Evolutionary conservation across 2,888 invertebrate species (phyloP), one percentile per base, ranked within the genome.

Genomic region (Drosophila greeni): DNA sequence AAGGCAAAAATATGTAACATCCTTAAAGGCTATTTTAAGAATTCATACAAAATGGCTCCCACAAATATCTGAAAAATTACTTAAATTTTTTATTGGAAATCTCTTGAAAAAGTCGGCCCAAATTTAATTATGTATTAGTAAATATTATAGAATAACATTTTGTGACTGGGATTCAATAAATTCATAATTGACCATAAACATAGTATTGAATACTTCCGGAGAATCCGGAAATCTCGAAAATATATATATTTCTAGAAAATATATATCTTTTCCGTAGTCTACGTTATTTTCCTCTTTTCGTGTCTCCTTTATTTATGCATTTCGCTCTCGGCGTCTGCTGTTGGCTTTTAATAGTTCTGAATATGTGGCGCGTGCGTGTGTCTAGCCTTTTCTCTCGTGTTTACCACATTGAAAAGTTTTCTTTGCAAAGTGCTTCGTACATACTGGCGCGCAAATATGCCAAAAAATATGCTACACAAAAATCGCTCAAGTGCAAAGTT

Each of bases 401-500:
- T 80, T 75, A 82, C 80, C 82, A 80, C 79, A 80, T 77, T 80
- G 80, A 82, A 80, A 80, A 82, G 80, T 80, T 80, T 80, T 82
- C 82, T 80, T 80, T 82, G 80, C 80, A 80, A 80, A 80, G 82
- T 80, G 79, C 82, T 80, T 70, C 80, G 80, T 72, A 80, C 82
- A 81, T 74, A 80, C 52, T 45, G 29, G 70, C 75, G 80, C 80
- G 79, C 82, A 80, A 80, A 80, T 80, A 80, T 80, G 76, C 84
- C 79, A 76, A 83, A 81, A 81, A 83, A 83, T 82, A 83, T 83
- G 80, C 84, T 84, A 82, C 80, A 76, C 80, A 78, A 83, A 84
- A 84, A 82, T 80, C 80, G 81, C 84, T 82, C 82, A 78, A 82
- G 82, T 84, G 84, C 76, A 84, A 82, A 82, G 76, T 82, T 82